phyloP scores from a whole-genome alignment of 2,888 invertebrate genomes.

The Tachina grossa region DNA sequence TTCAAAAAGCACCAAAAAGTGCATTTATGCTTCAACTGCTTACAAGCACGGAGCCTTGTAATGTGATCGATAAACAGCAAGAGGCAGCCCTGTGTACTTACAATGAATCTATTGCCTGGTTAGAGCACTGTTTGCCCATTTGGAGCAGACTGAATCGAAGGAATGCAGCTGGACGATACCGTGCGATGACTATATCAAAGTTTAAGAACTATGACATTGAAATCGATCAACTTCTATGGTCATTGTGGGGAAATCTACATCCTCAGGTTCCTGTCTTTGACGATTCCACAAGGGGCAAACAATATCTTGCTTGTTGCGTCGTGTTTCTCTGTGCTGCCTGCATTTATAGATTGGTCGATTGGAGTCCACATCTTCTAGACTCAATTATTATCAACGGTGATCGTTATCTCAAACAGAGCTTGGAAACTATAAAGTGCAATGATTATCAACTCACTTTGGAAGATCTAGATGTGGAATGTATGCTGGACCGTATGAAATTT shows the following conservation, averaged over 20 bases:
- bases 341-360: constrained; percentile 85
- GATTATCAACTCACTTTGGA: constrained; percentile 85
- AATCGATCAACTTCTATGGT: constrained; percentile 87
- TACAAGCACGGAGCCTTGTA: constrained; percentile 74
- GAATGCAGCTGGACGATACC: constrained; percentile 78
- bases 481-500: constrained; percentile 85
- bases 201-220: constrained; percentile 86
- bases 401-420: constrained; percentile 84
- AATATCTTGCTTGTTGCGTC: constrained; percentile 86
- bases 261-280: constrained; percentile 85
- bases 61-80: constrained; percentile 73
- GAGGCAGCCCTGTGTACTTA: constrained; percentile 78
- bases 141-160: constrained; percentile 81
- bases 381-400: constrained; percentile 86
- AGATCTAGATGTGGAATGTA: constrained; percentile 84
- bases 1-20: constrained; percentile 78
- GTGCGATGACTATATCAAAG: constrained; percentile 81
- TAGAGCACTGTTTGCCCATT: constrained; percentile 78
- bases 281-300: constrained; percentile 85
- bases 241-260: constrained; percentile 87
- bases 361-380: constrained; percentile 86
- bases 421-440: constrained; percentile 82
- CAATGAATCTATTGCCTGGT: constrained; percentile 79
- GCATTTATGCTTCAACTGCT: constrained; percentile 77
- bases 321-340: constrained; percentile 85